Evolutionary conservation across 2,888 invertebrate genomes (phyloP).

Genomic region (Rhamnusium bicolor): DNA sequence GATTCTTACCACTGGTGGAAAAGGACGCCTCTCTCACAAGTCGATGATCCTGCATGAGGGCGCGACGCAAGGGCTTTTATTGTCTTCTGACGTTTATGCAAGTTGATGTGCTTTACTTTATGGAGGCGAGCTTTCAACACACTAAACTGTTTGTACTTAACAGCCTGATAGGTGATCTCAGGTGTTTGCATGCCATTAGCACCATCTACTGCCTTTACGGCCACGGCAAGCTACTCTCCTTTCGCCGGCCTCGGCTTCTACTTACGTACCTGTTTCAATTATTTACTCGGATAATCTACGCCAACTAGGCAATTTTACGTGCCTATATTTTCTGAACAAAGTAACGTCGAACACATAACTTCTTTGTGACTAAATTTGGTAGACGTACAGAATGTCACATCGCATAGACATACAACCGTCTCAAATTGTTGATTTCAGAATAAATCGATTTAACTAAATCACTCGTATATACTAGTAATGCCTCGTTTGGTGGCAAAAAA

Average conservation of each 20-base stretch:
- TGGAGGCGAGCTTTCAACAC: conserved; percentile 66
- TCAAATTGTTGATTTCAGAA: no score
- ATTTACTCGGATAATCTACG: conserved; percentile 47
- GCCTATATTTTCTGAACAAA: neutral
- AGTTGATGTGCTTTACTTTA: conserved; percentile 69
- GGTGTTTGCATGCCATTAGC: conserved; percentile 69
- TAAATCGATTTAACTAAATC: no score
- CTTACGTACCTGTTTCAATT: conserved; percentile 48
- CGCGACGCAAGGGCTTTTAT: conserved; percentile 50
- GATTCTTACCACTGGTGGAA: conserved; percentile 33
- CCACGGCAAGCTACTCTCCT: conserved; percentile 43
- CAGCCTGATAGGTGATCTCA: conserved; percentile 68
- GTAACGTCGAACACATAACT: neutral
- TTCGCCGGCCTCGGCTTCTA: conserved; percentile 35
- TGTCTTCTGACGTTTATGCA: conserved; percentile 66
- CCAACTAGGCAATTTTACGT: conserved; percentile 25
- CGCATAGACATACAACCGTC: no score
- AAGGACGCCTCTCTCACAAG: neutral
- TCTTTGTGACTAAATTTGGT: neutral
- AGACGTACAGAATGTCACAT: neutral
- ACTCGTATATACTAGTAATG: no score
- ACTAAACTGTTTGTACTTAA: conserved; percentile 61
- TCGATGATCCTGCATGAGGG: conserved; percentile 33
- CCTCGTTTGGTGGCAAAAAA: no score
- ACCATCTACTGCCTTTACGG: conserved; percentile 62